Evolutionary conservation across 2,888 invertebrate genomes (phyloP), one percentile per base, ranked within the genome.

Genomic region (Abscondita cerata): DNA sequence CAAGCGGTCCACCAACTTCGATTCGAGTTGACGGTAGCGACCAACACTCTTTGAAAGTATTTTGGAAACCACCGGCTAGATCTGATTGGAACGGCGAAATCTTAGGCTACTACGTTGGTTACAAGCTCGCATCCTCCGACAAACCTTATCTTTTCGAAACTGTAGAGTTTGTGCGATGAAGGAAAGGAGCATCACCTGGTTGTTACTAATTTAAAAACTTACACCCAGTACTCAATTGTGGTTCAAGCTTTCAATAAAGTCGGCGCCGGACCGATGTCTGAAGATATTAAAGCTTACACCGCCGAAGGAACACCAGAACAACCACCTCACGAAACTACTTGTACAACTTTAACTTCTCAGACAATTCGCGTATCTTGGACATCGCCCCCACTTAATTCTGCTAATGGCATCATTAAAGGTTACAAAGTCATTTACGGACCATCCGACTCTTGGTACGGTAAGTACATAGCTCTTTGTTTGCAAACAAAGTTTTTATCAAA

Each of bases 181-280:
- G 93, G 92, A 78, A 94, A 94, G 75, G 95, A 95, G 80, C 94
- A 94, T 75, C 92, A 90, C 73, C 82, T 95, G 71, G 91, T 77
- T 70, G 75, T 79, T 15, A 72, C 75, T 8, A 78, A 75, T 69
- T 76, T 68, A 76, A 90, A 89, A 76, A 96, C 95, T 0, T 97
- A 96, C 83, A 96, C 96, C 0, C 95, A 95, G 79, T 97, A 97
- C 81, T 90, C 95, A n/a, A 92, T 96, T 16, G 95, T 96, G 15
- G 94, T 96, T 6, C 96, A 96, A 82, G 95, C 95, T 0, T 96
- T 94, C 79, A 98, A 97, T 82, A 93, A 93, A 80, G 91, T 95
- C 73, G 97, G 96, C 11, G 90, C 94, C 1, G 96, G 97, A 25
- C 97, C 96, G 0, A 87, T 93, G 75, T 93, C 95, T 44, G 90